These are phyloP conservation scores for Proctacanthus coquilletti DNA, from an alignment of 1,140 invertebrate genomes.

Conservation along the genomic window DNA sequence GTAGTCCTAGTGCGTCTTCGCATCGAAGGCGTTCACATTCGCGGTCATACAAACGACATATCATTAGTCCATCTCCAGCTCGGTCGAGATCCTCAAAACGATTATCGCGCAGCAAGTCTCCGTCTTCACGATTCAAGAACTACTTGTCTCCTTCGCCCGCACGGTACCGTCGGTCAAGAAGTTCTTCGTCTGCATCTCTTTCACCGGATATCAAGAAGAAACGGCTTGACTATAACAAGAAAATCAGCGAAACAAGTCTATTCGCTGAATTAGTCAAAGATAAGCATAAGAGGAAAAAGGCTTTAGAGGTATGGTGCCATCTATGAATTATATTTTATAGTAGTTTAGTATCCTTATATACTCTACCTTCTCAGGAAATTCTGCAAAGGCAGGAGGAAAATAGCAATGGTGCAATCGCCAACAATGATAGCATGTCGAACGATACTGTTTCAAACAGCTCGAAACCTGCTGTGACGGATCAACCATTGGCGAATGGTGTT, in stretches of 20 bases:
- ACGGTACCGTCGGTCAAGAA: conserved; percentile 5
- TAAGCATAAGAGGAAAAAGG: conserved; percentile 60
- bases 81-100: conserved; percentile 10
- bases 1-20: conserved; percentile 16
- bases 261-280: conserved; percentile 79
- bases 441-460: background rate
- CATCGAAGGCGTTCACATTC: conserved; percentile 4
- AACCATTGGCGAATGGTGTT: conserved; percentile 14
- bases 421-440: background rate
- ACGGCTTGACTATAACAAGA: conserved; percentile 44
- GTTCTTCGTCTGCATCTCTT: conserved; percentile 8
- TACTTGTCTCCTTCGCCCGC: conserved; percentile 17
- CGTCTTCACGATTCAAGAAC: too few relatives aligned
- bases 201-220: conserved; percentile 27
- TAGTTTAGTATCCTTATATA: conserved; percentile 18
- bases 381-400: conserved; percentile 41
- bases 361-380: conserved; percentile 33
- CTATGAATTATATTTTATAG: background rate
- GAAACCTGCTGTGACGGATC: background rate
- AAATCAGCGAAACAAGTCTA: conserved; percentile 68
- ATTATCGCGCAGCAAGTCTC: background rate
- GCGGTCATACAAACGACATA: conserved; percentile 6
- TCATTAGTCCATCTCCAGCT: conserved; percentile 14
- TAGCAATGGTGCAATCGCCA: conserved; percentile 20
- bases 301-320: conserved; percentile 34